A percentile compares a stretch with the other conserved stretches of the same genome.
Evolutionary conservation across 2,797 vertebrate genomes (phyloP).

Genomic region (Cyprinodon diabolis): DNA sequence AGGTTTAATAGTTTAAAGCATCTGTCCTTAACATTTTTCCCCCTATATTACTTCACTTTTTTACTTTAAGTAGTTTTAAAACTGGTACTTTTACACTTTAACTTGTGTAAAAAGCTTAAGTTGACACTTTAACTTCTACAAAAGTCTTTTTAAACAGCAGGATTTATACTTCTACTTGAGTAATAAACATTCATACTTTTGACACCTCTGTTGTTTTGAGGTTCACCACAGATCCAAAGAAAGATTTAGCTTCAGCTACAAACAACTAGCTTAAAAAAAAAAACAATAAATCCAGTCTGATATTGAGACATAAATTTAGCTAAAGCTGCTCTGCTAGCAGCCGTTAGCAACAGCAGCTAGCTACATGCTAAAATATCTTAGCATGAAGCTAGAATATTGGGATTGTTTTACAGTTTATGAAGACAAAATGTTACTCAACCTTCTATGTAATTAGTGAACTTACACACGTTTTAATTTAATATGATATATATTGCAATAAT

Average conservation of each 20-base stretch:
- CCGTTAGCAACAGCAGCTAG: background rate
- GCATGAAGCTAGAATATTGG: background rate
- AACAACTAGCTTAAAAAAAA: background rate
- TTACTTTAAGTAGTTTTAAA: too few relatives aligned
- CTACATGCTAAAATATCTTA: slow-evolving; percentile 7
- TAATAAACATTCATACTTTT: too few relatives aligned
- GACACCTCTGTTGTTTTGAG: too few relatives aligned
- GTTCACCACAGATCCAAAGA: background rate
- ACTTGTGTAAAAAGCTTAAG: too few relatives aligned
- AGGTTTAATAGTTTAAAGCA: too few relatives aligned
- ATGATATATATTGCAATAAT: background rate
- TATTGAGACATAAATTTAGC: background rate
- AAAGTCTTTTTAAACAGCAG: too few relatives aligned
- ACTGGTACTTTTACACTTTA: too few relatives aligned
- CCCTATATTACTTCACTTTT: too few relatives aligned
- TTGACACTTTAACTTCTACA: too few relatives aligned
- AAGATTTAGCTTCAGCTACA: background rate
- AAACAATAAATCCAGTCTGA: too few relatives aligned
- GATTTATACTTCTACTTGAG: too few relatives aligned
- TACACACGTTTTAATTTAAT: background rate
- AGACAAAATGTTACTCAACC: background rate
- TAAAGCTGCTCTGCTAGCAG: background rate
- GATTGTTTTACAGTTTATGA: background rate
- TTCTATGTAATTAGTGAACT: background rate
- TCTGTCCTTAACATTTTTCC: too few relatives aligned